Evolutionary conservation across 2,888 invertebrate species (phyloP), one percentile per base, ranked within the genome.

Genomic region (Caenorhabditis japonica): DNA sequence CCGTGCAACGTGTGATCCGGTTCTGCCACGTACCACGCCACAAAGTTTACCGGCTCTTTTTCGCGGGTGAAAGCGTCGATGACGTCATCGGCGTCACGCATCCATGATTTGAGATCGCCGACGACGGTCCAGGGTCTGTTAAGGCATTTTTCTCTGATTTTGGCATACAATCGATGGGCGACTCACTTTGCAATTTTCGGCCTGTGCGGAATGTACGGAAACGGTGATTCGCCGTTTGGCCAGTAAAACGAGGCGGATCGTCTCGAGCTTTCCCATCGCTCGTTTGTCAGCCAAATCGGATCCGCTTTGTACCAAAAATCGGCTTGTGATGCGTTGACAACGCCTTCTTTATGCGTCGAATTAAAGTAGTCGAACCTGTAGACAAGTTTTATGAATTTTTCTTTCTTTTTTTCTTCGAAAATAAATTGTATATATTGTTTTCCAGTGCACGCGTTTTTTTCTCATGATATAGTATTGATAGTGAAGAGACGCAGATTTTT

Each of bases 1-100:
- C 51, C 4, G 79, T 89, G 89, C 1, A 88, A 88, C 15, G 77
- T 76, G 5, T 70, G 51, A 77, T 89, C 89, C 3, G 89, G 89
- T 62, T 89, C 86, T 36, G 87, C 81, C 55, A 87, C 88, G 78
- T 89, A 89, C 81, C 88, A 75, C n/a, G 88, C 76, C 3, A 88
- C 88, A 36, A 89, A 83, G 77, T 89, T 89, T 2, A 88, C 87
- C 3, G 88, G 88, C 59, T 84, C 81, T 4, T 38, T 43, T 4
- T 72, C 69, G 1, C 72, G 43, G 13, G 60, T 68, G 39, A 83
- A 80, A 21, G 61, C 59, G 10, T 82, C 76, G 17, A 88, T 76
- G 1, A 87, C 81, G 0, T 82, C 82, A 33, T 87, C 86, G 2
- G 87, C 81, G 15, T 88, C 78, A 2, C 70, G 30, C 49, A 80